Percentiles rank a stretch among this genome's conserved stretches.
Conservation (phyloP, 35 echinoderm and acorn worm species). For the Patiria miniata region DNA sequence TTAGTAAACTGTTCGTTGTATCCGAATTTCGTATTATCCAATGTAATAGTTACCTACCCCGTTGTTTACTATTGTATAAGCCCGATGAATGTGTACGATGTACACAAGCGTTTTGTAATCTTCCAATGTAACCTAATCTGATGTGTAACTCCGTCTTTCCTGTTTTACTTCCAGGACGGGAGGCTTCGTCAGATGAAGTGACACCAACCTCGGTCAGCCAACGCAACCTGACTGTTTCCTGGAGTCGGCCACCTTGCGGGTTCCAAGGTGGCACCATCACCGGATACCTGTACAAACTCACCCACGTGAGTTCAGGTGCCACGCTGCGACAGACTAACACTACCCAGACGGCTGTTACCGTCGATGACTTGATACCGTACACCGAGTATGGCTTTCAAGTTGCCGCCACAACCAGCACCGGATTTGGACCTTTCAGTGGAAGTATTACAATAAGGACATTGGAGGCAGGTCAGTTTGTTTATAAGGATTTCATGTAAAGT, state of each 20-base stretch:
- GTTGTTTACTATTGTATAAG: background rate
- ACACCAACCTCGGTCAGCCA: background rate
- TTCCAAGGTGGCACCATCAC: background rate
- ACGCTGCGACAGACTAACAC: background rate
- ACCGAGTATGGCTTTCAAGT: conserved; percentile 22
- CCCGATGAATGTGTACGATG: background rate
- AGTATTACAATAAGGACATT: background rate
- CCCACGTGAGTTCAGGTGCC: background rate
- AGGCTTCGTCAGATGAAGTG: background rate
- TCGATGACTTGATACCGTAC: conserved; percentile 18
- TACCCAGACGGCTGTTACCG: background rate
- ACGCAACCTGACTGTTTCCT: background rate
- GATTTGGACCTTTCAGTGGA: background rate
- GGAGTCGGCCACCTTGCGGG: background rate
- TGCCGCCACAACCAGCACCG: background rate
- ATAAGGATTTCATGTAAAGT: no score
- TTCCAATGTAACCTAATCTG: background rate
- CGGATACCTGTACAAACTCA: background rate
- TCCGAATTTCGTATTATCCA: no score
- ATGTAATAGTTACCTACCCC: background rate
- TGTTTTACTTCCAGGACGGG: background rate
- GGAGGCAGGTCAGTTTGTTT: background rate
- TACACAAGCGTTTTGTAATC: no score
- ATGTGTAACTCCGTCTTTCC: background rate
- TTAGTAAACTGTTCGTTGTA: background rate